A percentile compares a stretch with the other conserved stretches of the same genome.
These are phyloP conservation scores for Rhingia campestris DNA, from an alignment of 2,888 invertebrate genomes.

Conservation along the genomic window DNA sequence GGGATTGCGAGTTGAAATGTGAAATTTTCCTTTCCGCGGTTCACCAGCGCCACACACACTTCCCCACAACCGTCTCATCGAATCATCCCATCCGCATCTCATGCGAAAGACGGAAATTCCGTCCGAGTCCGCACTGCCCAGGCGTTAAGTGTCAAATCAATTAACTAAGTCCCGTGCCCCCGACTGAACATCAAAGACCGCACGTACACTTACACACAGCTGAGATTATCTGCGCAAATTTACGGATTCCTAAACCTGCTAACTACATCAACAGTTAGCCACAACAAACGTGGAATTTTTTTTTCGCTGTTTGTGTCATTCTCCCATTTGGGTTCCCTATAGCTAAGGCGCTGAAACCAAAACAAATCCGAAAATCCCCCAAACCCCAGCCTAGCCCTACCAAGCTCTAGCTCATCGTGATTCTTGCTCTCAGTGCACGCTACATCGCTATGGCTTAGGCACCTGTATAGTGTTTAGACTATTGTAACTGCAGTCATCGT, in stretches of 20 bases:
- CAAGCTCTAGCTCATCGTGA: constrained; percentile 27
- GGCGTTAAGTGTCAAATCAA: constrained; percentile 49
- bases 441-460: constrained; percentile 31
- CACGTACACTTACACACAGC: constrained; percentile 25
- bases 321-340: constrained; percentile 20
- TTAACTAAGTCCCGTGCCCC: constrained; percentile 32
- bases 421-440: constrained; percentile 2
- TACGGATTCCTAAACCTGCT: constrained; percentile 28
- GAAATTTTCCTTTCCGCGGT: constrained; percentile 37
- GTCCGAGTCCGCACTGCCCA: constrained; percentile 12
- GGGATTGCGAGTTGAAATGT: background rate
- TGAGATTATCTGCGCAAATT: constrained; percentile 4
- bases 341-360: constrained; percentile 23
- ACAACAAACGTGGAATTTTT: constrained; percentile 59
- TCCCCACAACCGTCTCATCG: constrained; percentile 10
- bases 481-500: constrained; percentile 32
- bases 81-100: constrained; percentile 5
- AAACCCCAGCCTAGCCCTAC: constrained; percentile 12
- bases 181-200: constrained; percentile 23
- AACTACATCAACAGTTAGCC: constrained; percentile 57
- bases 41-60: constrained; percentile 22
- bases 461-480: constrained; percentile 17
- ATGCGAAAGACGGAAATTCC: constrained; percentile 25
- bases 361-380: constrained; percentile 19
- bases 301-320: background rate